A percentile compares a stretch with the other conserved stretches of the same genome.
Conservation (phyloP, 2,888 invertebrate species). For the Patella depressa region DNA sequence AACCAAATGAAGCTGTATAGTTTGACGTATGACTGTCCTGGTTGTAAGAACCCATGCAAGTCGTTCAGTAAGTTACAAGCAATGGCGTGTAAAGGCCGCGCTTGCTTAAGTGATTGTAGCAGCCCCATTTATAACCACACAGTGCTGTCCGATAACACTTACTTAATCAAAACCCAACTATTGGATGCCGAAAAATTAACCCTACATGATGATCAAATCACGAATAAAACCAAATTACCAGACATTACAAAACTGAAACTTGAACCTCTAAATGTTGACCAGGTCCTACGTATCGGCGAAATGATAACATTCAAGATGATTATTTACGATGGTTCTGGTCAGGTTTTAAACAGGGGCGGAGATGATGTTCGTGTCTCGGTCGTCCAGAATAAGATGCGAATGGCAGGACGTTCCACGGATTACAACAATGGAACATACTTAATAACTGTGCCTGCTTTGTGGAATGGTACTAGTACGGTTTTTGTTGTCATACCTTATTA, state of each 20-base stretch:
- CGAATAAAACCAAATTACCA: not conserved
- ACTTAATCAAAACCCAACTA: not conserved
- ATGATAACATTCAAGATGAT: not conserved
- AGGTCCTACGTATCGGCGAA: not conserved
- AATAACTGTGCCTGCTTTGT: not conserved
- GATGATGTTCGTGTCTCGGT: not conserved
- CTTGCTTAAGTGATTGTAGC: too few relatives aligned
- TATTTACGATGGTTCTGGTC: not conserved
- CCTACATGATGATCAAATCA: not conserved
- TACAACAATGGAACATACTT: not conserved
- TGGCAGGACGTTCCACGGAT: not conserved
- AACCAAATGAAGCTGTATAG: not conserved
- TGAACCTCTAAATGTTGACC: not conserved
- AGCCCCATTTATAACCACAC: too few relatives aligned
- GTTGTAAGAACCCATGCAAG: not conserved
- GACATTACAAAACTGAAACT: not conserved
- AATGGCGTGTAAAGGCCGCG: too few relatives aligned
- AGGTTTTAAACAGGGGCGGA: not conserved
- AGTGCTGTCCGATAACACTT: too few relatives aligned
- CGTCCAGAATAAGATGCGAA: not conserved
- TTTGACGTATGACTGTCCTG: not conserved
- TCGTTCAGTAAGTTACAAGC: too few relatives aligned
- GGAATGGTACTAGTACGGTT: not conserved
- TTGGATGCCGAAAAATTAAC: not conserved
- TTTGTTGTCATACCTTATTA: not conserved